phyloP scores from a whole-genome alignment of 2,888 invertebrate species.

The Brenthis ino region DNA sequence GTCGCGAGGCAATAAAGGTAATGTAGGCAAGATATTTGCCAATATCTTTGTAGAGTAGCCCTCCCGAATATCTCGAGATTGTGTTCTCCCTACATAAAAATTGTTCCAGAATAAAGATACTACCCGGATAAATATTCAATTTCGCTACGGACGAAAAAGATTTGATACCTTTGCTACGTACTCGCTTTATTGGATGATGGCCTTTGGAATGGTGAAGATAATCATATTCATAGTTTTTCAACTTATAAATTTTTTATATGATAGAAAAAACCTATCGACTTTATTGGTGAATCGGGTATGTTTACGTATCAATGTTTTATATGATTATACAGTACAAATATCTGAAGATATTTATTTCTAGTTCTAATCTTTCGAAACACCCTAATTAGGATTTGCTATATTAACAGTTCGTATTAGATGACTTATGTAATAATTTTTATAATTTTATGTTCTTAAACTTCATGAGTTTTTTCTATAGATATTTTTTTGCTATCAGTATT shows the following conservation, averaged over 20 bases:
- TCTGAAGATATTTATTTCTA: too few relatives aligned
- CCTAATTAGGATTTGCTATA: neutral
- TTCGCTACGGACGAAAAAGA: constrained; percentile 81
- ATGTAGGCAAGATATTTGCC: constrained; percentile 81
- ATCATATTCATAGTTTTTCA: constrained; percentile 79
- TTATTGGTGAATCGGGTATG: constrained; percentile 24
- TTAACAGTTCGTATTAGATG: neutral
- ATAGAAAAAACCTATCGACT: constrained; percentile 19
- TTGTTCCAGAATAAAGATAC: constrained; percentile 82
- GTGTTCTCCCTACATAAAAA: constrained; percentile 81
- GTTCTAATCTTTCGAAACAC: too few relatives aligned
- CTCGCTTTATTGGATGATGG: constrained; percentile 80
- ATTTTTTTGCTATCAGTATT: neutral
- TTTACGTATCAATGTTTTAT: neutral
- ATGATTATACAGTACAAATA: too few relatives aligned
- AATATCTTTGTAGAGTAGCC: constrained; percentile 79
- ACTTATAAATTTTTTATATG: constrained; percentile 34
- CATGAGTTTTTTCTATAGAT: neutral
- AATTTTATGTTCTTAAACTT: neutral
- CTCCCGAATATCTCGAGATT: constrained; percentile 80
- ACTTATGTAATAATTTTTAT: too few relatives aligned
- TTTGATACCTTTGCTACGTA: constrained; percentile 80
- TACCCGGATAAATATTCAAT: constrained; percentile 83
- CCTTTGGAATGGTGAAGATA: constrained; percentile 79
- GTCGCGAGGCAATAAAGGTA: constrained; percentile 79